Base-by-base conservation (phyloP, 2,888 invertebrate genomes). In the Mythimna pallens region DNA sequence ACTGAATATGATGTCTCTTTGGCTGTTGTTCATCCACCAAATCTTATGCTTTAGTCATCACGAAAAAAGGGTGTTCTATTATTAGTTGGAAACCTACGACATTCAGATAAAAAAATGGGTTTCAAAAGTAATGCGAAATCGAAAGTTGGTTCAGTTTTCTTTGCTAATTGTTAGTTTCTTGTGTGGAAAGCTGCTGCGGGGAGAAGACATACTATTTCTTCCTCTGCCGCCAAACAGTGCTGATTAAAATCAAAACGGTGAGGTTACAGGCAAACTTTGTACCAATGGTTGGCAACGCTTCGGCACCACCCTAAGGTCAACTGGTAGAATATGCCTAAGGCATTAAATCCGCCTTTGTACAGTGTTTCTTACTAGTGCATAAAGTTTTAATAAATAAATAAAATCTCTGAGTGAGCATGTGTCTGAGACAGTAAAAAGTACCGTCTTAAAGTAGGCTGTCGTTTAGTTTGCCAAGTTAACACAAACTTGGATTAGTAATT, bases 21-120 rank as follows among this genome's bases (percentile, higher is more conserved):
- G 30, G 30, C 59, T 61, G 50, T 55, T 71, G 47, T 55, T 72
- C 43, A 73, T 55, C 64, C 36, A 73, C 36, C 43, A 57, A 78
- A 65, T 73, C 64, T n/a, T 50, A 34, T 52, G 40, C 14, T 64
- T 40, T 78, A 63, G 52, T 66, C 79, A 77, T 73, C 73, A 78
- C 76, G 62, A 36, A 57, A 73, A 43, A 73, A 57, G 66, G 62
- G 43, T 73, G 43, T 63, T 30, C 52, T 77, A 73, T 73, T 57
- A 66, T 73, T 77, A 73, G 78, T 52, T 47, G 12, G 12, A 62
- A 57, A 57, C 36, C 36, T 40, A 61, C 57, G 52, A 73, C 55
- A 65, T 12, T 58, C 12, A 40, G 36, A 50, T 62, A 69, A 55
- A 5, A 74, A 72, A 74, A 57, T 67, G 61, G 20, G 10, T 59